Conservation (phyloP, 2,888 invertebrate genomes). For the Didymodactylos carnosus region DNA sequence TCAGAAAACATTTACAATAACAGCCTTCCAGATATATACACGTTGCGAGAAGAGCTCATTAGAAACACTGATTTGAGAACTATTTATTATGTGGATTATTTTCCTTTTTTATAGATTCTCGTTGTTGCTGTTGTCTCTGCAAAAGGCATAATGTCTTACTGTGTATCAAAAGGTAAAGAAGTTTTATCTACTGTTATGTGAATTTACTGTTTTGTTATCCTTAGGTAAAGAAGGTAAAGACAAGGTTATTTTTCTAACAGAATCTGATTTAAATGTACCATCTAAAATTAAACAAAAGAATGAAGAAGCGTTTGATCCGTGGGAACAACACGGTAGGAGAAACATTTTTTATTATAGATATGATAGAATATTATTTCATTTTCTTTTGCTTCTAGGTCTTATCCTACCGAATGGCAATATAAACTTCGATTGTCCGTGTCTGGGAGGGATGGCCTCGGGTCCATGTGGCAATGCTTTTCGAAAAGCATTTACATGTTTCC, state of each 20-base stretch:
- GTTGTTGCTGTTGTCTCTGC: too few species aligned
- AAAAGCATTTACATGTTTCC: constrained; percentile 81
- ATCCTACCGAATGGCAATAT: constrained; percentile 65
- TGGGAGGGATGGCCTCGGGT: constrained; percentile 90
- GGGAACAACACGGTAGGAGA: not conserved
- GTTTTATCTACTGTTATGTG: too few species aligned
- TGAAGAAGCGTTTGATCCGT: not conserved
- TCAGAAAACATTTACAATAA: too few species aligned
- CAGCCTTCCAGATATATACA: too few species aligned
- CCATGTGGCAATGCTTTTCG: constrained; percentile 79
- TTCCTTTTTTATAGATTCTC: too few species aligned
- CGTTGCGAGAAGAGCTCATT: too few species aligned
- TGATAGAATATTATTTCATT: too few species aligned
- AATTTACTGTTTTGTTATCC: too few species aligned
- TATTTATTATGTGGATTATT: too few species aligned
- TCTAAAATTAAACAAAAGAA: not conserved
- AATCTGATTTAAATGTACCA: not conserved
- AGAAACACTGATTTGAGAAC: too few species aligned
- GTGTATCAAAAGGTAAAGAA: not conserved
- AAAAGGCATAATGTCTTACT: not conserved
- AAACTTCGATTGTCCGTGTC: constrained; percentile 88
- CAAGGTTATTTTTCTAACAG: not conserved
- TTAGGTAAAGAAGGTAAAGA: not conserved
- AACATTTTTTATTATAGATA: not conserved
- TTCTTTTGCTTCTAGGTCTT: constrained; percentile 41